These are phyloP conservation scores for Elymnias hypermnestra DNA, from an alignment of 1,140 invertebrate species.

Conservation along the genomic window DNA sequence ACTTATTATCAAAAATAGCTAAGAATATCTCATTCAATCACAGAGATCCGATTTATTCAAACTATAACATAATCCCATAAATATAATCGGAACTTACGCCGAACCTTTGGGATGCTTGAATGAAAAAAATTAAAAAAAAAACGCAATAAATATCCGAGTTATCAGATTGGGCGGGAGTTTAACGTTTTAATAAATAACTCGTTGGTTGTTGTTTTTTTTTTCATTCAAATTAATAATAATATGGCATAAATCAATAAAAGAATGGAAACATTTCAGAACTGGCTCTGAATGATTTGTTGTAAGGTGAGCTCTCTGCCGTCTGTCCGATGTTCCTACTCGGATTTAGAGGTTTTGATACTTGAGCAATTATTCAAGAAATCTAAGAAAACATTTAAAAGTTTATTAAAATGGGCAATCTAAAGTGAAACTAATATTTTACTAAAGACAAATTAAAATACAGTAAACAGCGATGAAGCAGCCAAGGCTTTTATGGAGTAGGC, in stretches of 20 bases:
- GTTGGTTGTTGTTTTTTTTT: conserved; percentile 30
- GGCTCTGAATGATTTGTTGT: conserved; percentile 67
- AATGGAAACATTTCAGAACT: conserved; percentile 61
- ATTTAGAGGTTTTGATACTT: conserved; percentile 38
- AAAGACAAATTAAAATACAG: no score
- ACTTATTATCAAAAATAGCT: not conserved
- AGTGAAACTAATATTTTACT: no score
- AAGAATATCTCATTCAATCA: not conserved
- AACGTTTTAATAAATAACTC: conserved; percentile 68
- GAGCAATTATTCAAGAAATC: no score
- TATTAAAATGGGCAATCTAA: no score
- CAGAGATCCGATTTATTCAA: conserved; percentile 5
- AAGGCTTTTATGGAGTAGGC: no score
- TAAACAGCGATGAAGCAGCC: no score
- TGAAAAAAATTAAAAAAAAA: conserved; percentile 31
- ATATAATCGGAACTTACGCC: conserved; percentile 3
- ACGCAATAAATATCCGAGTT: conserved; percentile 54
- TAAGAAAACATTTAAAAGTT: no score
- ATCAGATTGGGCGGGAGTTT: conserved; percentile 63
- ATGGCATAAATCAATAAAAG: conserved; percentile 72
- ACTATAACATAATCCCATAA: conserved; percentile 14
- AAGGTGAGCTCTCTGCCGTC: conserved; percentile 51
- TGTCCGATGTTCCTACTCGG: conserved; percentile 20
- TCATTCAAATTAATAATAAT: conserved; percentile 67
- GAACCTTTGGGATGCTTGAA: conserved; percentile 15